A percentile compares a stretch with the other conserved stretches of the same genome.
phyloP scores from a whole-genome alignment of 2,888 invertebrate species.

The Zygogramma bicolorata region DNA sequence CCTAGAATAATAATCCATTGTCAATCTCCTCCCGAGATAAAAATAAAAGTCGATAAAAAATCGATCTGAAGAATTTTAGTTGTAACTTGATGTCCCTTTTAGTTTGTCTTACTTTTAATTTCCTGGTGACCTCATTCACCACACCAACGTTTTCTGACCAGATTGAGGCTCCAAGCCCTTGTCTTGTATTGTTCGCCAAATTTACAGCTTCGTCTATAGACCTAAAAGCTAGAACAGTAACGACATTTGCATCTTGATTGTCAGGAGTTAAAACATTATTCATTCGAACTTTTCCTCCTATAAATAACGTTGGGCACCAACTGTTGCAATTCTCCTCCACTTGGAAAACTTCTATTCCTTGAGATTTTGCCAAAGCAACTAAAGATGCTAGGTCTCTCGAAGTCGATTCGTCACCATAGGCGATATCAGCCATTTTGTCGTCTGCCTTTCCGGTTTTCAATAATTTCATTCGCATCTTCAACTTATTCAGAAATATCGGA shows the following conservation, averaged over 20 bases:
- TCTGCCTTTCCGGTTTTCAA: constrained; percentile 61
- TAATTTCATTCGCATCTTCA: constrained; percentile 61
- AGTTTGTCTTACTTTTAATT: constrained; percentile 62
- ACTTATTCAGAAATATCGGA: constrained; percentile 64
- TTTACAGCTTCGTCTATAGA: constrained; percentile 71
- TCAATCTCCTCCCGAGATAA: no score
- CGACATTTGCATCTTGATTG: constrained; percentile 49
- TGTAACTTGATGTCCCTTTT: no score
- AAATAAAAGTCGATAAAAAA: no score
- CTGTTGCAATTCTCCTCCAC: constrained; percentile 31
- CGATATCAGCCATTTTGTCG: constrained; percentile 67
- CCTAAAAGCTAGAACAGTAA: constrained; percentile 68
- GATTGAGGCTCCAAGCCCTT: constrained; percentile 69
- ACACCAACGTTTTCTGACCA: constrained; percentile 71
- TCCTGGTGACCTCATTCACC: constrained; percentile 69
- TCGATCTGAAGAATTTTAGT: no score
- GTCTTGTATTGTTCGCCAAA: constrained; percentile 69
- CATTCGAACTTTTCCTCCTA: constrained; percentile 55
- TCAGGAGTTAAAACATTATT: constrained; percentile 53
- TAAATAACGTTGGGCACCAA: constrained; percentile 59
- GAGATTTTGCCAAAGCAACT: constrained; percentile 50
- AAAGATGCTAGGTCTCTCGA: constrained; percentile 48
- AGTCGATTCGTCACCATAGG: constrained; percentile 61
- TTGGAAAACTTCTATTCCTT: constrained; percentile 58
- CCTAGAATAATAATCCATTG: constrained; percentile 57